phyloP scores from a whole-genome alignment of 35 echinoderm and acorn worm genomes.

The Apostichopus japonicus region DNA sequence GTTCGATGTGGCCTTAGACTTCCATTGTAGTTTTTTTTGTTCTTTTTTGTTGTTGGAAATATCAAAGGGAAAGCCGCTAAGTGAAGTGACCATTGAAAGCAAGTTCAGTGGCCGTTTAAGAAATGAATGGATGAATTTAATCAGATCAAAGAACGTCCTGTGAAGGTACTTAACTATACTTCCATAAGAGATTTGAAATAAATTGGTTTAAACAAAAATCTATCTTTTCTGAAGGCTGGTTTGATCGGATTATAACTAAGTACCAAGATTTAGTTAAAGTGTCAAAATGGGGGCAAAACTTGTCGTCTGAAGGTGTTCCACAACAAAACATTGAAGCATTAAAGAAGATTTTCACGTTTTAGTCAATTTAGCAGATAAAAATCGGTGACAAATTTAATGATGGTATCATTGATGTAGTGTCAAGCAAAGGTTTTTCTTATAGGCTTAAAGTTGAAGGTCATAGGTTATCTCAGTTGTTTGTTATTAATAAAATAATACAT shows the following conservation, averaged over 20 bases:
- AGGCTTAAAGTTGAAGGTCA: neutral
- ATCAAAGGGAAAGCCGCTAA: conserved; percentile 34
- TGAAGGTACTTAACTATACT: conserved; percentile 26
- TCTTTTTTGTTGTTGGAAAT: neutral
- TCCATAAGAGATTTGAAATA: conserved; percentile 24
- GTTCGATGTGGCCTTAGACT: neutral
- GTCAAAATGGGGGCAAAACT: neutral
- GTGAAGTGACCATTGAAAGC: conserved; percentile 20
- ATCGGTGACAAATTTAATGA: conserved; percentile 13
- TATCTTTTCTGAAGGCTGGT: neutral
- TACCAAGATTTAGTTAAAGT: neutral
- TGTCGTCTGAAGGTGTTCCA: neutral
- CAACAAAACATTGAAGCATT: conserved; percentile 2
- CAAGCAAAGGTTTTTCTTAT: neutral
- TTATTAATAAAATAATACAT: no score
- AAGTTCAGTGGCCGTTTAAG: conserved; percentile 33
- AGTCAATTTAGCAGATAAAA: conserved; percentile 13
- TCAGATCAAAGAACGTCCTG: conserved; percentile 27
- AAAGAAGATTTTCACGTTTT: neutral
- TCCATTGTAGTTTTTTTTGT: neutral
- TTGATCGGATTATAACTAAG: conserved; percentile 28
- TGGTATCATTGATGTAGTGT: neutral
- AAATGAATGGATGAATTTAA: conserved; percentile 33
- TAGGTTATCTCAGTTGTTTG: no score
- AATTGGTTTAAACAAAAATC: conserved; percentile 17